A percentile compares a stretch with the other conserved stretches of the same genome.
Evolutionary conservation across 2,888 invertebrate genomes (phyloP).

Genomic region (Limnephilus lunatus): DNA sequence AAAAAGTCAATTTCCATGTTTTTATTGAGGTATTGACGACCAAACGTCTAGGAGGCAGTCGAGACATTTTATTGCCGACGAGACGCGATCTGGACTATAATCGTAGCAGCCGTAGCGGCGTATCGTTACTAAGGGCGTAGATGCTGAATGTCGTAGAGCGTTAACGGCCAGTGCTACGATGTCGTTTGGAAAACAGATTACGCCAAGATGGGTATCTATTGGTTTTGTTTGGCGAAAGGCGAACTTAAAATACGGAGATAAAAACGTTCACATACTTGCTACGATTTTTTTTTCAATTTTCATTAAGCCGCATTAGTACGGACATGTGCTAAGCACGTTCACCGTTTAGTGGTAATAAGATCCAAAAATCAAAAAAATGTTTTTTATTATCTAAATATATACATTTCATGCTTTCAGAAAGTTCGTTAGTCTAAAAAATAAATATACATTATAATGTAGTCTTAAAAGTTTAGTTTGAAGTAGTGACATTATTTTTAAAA

Average conservation of each 20-base stretch:
- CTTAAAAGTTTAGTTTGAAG: not conserved
- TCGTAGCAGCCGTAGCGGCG: conserved; percentile 34
- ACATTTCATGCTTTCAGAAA: too few relatives aligned
- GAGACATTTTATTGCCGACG: conserved; percentile 53
- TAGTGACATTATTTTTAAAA: too few relatives aligned
- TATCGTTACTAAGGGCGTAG: conserved; percentile 35
- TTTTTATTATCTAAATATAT: too few relatives aligned
- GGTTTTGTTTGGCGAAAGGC: not conserved
- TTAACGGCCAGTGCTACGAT: conserved; percentile 56
- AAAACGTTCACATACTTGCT: not conserved
- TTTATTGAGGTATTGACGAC: conserved; percentile 46
- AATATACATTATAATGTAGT: not conserved
- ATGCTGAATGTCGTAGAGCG: conserved; percentile 25
- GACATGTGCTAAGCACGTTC: too few relatives aligned
- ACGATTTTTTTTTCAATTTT: not conserved
- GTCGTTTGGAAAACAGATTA: conserved; percentile 56
- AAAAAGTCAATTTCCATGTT: not conserved
- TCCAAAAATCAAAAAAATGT: too few relatives aligned
- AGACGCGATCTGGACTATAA: conserved; percentile 2
- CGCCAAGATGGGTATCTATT: conserved; percentile 19
- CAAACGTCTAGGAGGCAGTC: conserved; percentile 40
- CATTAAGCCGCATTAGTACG: too few relatives aligned
- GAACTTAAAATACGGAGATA: not conserved
- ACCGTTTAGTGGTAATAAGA: too few relatives aligned
- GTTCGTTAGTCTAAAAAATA: not conserved